A percentile compares a stretch with the other conserved stretches of the same genome.
phyloP scores from a whole-genome alignment of 2,113 vertebrate species.

The Okapia johnstoni region DNA sequence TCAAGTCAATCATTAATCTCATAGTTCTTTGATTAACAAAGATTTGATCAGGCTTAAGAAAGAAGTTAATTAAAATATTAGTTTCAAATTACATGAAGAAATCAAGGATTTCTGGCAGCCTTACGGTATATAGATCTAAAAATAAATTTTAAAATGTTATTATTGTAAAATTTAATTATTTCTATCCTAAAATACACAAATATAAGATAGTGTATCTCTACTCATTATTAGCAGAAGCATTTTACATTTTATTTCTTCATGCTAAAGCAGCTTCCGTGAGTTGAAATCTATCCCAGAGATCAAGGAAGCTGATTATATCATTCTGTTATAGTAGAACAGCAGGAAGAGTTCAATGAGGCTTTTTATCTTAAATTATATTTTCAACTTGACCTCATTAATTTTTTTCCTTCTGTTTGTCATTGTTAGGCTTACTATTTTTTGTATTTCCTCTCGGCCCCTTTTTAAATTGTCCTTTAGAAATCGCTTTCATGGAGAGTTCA shows the following conservation, averaged over 20 bases:
- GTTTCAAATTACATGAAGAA: neutral
- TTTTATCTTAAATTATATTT: constrained; percentile 59
- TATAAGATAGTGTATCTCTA: neutral
- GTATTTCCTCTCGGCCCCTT: neutral
- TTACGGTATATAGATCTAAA: neutral
- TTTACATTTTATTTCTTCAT: constrained; percentile 23
- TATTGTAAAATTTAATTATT: neutral
- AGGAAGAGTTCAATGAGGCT: constrained; percentile 46
- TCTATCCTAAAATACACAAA: neutral
- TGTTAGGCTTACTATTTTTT: neutral
- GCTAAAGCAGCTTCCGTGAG: neutral
- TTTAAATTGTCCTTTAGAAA: constrained; percentile 41
- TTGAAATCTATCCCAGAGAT: constrained; percentile 35
- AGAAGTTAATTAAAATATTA: neutral
- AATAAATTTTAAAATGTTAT: neutral
- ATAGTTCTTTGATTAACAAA: neutral
- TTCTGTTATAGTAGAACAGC: neutral
- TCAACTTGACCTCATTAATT: constrained; percentile 63
- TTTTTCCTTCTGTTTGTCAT: constrained; percentile 52
- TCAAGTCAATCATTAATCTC: neutral
- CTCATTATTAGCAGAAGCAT: neutral
- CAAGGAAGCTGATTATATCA: neutral
- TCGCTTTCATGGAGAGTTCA: constrained; percentile 26
- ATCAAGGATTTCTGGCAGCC: neutral
- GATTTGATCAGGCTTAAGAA: neutral